Conservation (phyloP, 2,113 vertebrate species). For the Probosciger aterrimus region DNA sequence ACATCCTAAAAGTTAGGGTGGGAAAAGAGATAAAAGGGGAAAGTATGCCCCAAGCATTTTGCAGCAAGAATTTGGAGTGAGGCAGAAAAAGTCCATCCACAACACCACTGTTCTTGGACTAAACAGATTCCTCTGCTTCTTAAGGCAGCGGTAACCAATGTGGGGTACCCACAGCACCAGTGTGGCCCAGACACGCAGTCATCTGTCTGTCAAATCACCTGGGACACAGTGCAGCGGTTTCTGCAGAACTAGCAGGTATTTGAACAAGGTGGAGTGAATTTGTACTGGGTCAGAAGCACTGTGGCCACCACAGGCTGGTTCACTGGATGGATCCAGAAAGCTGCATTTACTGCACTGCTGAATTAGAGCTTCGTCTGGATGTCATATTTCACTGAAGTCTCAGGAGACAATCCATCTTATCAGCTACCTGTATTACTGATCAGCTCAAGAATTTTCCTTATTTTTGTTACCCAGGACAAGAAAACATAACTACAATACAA, state of each 20-base stretch:
- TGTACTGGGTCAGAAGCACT: background rate
- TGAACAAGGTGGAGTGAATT: background rate
- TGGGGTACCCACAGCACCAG: background rate
- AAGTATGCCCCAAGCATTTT: background rate
- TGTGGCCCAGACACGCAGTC: fast-evolving
- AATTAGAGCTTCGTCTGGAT: background rate
- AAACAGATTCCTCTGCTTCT: background rate
- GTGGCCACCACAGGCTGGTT: background rate
- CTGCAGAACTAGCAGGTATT: background rate
- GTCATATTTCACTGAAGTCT: background rate
- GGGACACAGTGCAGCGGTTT: background rate
- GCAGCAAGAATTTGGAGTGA: background rate
- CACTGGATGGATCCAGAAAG: background rate
- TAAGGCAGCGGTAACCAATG: background rate
- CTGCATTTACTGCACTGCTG: background rate
- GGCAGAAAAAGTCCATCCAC: background rate
- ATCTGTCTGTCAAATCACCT: background rate
- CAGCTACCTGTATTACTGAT: background rate
- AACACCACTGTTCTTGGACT: background rate
- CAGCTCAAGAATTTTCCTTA: background rate
- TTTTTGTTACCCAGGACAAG: background rate
- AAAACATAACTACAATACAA: background rate
- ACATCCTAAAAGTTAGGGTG: background rate
- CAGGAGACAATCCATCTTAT: background rate
- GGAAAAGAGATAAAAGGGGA: background rate